A percentile compares a stretch with the other conserved stretches of the same genome.
These are phyloP conservation scores for Riptortus pedestris DNA, from an alignment of 1,140 invertebrate genomes.

Conservation along the genomic window DNA sequence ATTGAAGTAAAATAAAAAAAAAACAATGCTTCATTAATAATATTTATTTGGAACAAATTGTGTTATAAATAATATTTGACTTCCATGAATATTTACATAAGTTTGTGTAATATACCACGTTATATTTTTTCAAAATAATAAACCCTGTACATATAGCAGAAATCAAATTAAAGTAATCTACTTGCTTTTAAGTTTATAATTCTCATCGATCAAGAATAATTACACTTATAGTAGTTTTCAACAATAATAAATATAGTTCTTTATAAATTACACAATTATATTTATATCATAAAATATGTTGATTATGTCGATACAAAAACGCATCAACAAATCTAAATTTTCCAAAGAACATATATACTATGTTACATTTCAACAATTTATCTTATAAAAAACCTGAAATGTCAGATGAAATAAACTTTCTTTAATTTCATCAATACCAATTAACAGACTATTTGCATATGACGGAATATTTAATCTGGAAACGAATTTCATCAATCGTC, in stretches of 20 bases:
- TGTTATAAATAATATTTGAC: conserved; percentile 9
- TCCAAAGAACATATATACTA: background rate
- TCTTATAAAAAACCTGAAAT: background rate
- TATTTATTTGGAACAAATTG: conserved; percentile 10
- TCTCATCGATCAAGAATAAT: background rate
- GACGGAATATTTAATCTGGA: background rate
- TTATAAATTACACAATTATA: background rate
- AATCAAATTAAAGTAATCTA: background rate
- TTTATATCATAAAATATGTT: conserved; percentile 11
- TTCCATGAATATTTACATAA: background rate
- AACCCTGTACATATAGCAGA: conserved; percentile 11
- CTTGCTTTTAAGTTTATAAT: background rate
- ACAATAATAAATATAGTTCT: background rate
- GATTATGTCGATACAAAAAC: background rate
- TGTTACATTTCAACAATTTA: conserved; percentile 11
- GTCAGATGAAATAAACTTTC: background rate
- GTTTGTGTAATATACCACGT: background rate
- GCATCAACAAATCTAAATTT: background rate
- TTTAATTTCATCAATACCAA: background rate
- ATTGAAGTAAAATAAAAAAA: background rate
- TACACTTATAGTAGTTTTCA: background rate
- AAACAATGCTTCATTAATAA: background rate
- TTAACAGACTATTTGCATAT: background rate
- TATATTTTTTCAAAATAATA: background rate
- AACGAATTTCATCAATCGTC: background rate